Conservation (phyloP, 2,113 vertebrate species). For the Eptesicus fuscus region DNA sequence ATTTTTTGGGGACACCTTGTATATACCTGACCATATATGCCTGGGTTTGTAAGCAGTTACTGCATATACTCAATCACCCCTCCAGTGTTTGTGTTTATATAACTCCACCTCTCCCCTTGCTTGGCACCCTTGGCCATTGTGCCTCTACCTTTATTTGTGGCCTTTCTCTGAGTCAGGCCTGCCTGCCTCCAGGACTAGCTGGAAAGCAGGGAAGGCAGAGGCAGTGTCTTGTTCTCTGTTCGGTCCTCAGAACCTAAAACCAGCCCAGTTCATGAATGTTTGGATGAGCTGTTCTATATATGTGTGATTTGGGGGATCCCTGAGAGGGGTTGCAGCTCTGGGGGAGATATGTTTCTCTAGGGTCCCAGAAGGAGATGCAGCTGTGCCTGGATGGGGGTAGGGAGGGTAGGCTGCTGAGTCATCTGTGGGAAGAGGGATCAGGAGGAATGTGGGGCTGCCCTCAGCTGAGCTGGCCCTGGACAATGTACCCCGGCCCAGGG, state of each 20-base stretch:
- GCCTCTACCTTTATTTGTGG: not conserved
- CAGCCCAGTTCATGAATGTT: not conserved
- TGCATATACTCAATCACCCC: not conserved
- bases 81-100: not conserved
- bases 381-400: not conserved
- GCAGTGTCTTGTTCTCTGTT: not conserved
- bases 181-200: not conserved
- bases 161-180: conserved; percentile 32
- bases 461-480: conserved; percentile 22
- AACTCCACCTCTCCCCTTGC: not conserved
- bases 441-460: not conserved
- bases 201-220: not conserved
- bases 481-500: not conserved
- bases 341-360: not conserved
- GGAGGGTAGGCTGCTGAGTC: conserved; percentile 48
- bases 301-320: not conserved
- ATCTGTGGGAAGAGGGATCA: not conserved
- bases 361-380: not conserved
- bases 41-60: not conserved
- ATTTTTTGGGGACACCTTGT: not conserved
- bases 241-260: conserved; percentile 15
- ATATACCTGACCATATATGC: not conserved
- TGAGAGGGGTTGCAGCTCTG: not conserved
- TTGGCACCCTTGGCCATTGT: not conserved
- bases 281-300: not conserved